Evolutionary conservation across 2,888 invertebrate species (phyloP), one percentile per base, ranked within the genome.

Genomic region (Phymatocera aterrima): DNA sequence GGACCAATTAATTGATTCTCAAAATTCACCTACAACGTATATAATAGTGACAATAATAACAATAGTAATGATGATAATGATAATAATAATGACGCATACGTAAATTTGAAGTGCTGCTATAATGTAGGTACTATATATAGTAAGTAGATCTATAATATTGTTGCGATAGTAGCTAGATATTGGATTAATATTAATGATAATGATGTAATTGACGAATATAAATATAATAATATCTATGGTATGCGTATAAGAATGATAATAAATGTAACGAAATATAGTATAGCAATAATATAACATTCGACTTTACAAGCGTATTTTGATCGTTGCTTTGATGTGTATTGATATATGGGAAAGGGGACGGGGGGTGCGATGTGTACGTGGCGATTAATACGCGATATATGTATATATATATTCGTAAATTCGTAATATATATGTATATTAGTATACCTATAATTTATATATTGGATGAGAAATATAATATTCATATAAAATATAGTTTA

Each of bases 231-330:
- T 21, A 65, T 40, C 10, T 21, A n/a, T 2, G 31, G 34, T 61
- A 61, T n/a, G n/a, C n/a, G n/a, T n/a, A n/a, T n/a, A n/a, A n/a
- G n/a, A n/a, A n/a, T n/a, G n/a, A 28, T 68, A 61, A 61, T 61
- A 61, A 54, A 88, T 88, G 87, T 90, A 90, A 89, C 89, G 90
- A 89, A 88, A 90, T 89, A 90, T 89, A 89, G 87, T 89, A 40
- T 34, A 12, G 48, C 48, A 57, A 75, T 37, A 24, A 34, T 12
- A 87, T 87, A 86, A 88, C 84, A 87, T 89, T 88, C 89, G 88
- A 89, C 89, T 40, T 89, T 88, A 90, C 89, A 90, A 90, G 90
- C 90, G 90, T 90, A 90, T 90, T 90, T 90, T 90, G 89, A 90
- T 90, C 90, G 87, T 89, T 90, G 89, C 89, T 90, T 90, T 89